Base-by-base conservation (phyloP, 1,140 invertebrate genomes). In the Vanessa tameamea region DNA sequence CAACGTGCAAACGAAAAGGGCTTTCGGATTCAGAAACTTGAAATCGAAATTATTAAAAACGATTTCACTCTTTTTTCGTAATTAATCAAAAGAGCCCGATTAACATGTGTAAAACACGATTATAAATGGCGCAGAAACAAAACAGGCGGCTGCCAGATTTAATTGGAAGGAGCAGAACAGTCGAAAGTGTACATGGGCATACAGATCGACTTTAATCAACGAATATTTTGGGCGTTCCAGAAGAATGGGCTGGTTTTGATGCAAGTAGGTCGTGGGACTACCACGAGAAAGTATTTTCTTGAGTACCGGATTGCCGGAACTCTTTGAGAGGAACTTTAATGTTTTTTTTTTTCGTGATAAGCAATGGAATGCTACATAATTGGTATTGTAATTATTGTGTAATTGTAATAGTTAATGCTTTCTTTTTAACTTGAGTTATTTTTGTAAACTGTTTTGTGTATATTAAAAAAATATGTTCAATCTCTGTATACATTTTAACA, bases 141-240 rank as follows among this genome's bases (percentile, higher is more conserved):
- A 72, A 73, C 67, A 61, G 61, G 50, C 65, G 70, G 31, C 76
- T 77, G 70, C 75, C 78, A 78, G 72, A 73, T 69, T 88, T 88
- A 89, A 89, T 89, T 89, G 86, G 83, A 74, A 76, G 81, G 78
- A 81, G 82, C 69, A 65, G 76, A 74, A 81, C 81, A 78, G 79
- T 81, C 77, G 89, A 89, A 91, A 91, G 87, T 89, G 87, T 85
- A 63, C 72, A 59, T 68, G 77, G 75, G 43, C 85, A 83, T 75
- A 87, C 80, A 55, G 78, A 74, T 77, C 79, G 64, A 79, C 67
- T 87, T 89, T 89, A 90, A 91, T 89, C 85, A 87, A 77, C 84
- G 75, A 87, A 89, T 83, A 82, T 87, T 85, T 89, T 89, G 87
- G 89, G 87, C 87, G 89, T 87, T 89, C 87, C 88, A 72, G 84